Conservation (phyloP, 2,888 invertebrate species). For the Sphaeridia pumilis region DNA sequence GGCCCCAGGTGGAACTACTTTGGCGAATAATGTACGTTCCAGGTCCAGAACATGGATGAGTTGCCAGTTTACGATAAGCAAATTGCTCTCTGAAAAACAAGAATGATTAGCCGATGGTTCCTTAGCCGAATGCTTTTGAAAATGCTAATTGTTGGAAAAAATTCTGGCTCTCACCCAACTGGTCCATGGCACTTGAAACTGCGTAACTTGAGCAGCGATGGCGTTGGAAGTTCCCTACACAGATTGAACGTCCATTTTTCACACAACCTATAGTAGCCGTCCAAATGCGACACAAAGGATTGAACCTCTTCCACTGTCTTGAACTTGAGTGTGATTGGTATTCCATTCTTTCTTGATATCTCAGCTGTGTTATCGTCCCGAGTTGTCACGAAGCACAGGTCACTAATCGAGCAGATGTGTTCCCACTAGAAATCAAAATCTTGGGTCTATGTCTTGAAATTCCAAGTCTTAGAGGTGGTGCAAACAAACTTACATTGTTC, state of each 20-base stretch:
- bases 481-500: slow-evolving; percentile 46
- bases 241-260: slow-evolving; percentile 85
- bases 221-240: slow-evolving; percentile 68
- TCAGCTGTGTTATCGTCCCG: slow-evolving; percentile 57
- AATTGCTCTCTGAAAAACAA: slow-evolving; percentile 64
- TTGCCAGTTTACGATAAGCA: slow-evolving; percentile 69
- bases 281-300: slow-evolving; percentile 68
- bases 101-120: too few species aligned
- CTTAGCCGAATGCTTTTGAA: too few species aligned
- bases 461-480: too few species aligned
- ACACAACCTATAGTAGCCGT: slow-evolving; percentile 75
- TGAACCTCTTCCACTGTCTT: slow-evolving; percentile 53
- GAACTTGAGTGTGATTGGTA: slow-evolving; percentile 62
- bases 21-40: slow-evolving; percentile 74
- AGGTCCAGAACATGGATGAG: slow-evolving; percentile 58
- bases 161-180: slow-evolving; percentile 64
- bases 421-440: slow-evolving; percentile 54
- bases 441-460: too few species aligned
- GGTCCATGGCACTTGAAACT: slow-evolving; percentile 77
- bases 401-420: slow-evolving; percentile 66
- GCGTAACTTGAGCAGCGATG: slow-evolving; percentile 60
- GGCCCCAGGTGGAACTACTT: slow-evolving; percentile 65
- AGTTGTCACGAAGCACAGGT: slow-evolving; percentile 68
- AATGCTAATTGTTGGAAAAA: too few species aligned
- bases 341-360: slow-evolving; percentile 61